These are phyloP conservation scores for Dreissena rostriformis DNA, from an alignment of 1,140 invertebrate species.

Conservation along the genomic window DNA sequence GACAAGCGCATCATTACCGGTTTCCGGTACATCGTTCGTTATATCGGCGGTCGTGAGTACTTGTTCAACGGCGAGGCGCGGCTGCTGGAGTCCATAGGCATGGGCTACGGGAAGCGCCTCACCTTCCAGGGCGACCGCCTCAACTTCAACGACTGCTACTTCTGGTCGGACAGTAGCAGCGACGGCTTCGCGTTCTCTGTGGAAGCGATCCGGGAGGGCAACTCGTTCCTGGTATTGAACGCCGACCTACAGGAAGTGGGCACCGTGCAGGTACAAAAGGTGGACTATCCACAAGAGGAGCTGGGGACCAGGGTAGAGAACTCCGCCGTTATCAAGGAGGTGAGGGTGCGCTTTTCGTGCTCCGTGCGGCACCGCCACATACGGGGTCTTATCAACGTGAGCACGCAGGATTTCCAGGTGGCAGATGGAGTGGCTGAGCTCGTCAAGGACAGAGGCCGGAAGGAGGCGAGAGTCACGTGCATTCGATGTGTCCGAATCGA, in stretches of 20 bases:
- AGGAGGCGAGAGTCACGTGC: conserved; percentile 57
- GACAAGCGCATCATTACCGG: conserved; percentile 88
- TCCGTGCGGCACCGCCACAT: conserved; percentile 86
- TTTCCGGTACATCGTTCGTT: conserved; percentile 88
- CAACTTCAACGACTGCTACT: conserved; percentile 85
- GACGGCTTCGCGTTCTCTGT: conserved; percentile 88
- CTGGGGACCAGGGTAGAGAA: conserved; percentile 76
- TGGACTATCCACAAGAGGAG: conserved; percentile 71
- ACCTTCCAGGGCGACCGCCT: conserved; percentile 87
- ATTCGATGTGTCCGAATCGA: conserved; percentile 66
- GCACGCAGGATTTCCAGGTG: conserved; percentile 61
- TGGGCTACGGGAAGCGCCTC: conserved; percentile 89
- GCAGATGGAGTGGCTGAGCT: conserved; percentile 67
- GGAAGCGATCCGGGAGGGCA: conserved; percentile 85
- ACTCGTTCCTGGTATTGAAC: conserved; percentile 87
- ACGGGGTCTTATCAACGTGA: conserved; percentile 77
- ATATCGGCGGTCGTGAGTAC: conserved; percentile 84
- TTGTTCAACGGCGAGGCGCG: conserved; percentile 86
- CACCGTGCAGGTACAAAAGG: conserved; percentile 62
- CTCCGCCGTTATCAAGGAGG: conserved; percentile 85
- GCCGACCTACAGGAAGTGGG: conserved; percentile 85
- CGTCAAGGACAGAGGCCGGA: conserved; percentile 59
- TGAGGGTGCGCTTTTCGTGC: conserved; percentile 85
- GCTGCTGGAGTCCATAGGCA: conserved; percentile 86
- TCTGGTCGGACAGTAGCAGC: conserved; percentile 90